Evolutionary conservation across 2,888 invertebrate genomes (phyloP).

Genomic region (Microctonus hyperodae): DNA sequence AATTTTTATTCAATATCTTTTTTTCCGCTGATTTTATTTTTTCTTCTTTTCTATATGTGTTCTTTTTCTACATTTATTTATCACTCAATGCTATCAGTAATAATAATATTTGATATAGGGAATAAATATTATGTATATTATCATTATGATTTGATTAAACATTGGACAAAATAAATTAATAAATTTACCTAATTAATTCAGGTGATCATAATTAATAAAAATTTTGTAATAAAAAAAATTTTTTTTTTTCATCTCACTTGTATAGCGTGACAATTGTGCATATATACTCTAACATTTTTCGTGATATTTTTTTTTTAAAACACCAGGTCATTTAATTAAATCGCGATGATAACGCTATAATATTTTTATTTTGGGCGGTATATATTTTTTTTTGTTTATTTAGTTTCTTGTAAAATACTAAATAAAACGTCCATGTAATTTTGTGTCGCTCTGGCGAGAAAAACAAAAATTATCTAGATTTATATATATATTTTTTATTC

Average conservation of each 20-base stretch:
- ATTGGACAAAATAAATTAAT: constrained; percentile 29
- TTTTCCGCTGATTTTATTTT: constrained; percentile 20
- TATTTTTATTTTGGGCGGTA: constrained; percentile 17
- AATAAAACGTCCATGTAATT: constrained; percentile 6
- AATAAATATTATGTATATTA: constrained; percentile 17
- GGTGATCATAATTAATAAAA: constrained; percentile 24
- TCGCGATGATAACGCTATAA: not conserved
- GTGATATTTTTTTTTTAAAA: constrained; percentile 4
- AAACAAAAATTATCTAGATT: not conserved
- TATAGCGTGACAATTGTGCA: not conserved
- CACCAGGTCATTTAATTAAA: not conserved
- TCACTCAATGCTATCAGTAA: constrained; percentile 16
- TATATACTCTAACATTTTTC: not conserved
- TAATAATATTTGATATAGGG: constrained; percentile 7
- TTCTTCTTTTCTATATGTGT: constrained; percentile 16
- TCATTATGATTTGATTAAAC: constrained; percentile 6
- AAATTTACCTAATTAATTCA: constrained; percentile 28
- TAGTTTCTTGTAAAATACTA: constrained; percentile 9
- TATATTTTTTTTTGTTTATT: constrained; percentile 6
- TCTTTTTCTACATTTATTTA: constrained; percentile 14
- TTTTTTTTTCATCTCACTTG: not conserved
- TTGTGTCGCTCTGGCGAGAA: constrained; percentile 1
- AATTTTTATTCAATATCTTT: constrained; percentile 21
- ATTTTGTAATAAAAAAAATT: not conserved
- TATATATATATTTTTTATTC: constrained; percentile 21